Evolutionary conservation across 2,888 invertebrate species (phyloP).

Genomic region (Caenorhabditis panamensis): DNA sequence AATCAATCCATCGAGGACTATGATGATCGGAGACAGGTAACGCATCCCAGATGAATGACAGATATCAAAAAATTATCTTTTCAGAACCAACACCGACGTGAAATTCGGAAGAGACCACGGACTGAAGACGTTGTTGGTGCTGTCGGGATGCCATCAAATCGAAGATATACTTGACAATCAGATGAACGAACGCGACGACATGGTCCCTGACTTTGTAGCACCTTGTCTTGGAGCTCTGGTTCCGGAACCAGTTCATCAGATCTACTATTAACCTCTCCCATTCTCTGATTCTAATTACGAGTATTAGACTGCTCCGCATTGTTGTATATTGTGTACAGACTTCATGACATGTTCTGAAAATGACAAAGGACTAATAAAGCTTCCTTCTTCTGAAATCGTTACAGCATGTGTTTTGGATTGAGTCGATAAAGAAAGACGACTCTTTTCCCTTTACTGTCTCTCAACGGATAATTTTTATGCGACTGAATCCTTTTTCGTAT

Average conservation of each 20-base stretch:
- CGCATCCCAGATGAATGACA: background rate
- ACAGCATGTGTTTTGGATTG: too few relatives aligned
- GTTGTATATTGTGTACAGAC: background rate
- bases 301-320: background rate
- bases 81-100: conserved; percentile 89
- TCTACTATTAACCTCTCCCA: conserved; percentile 1
- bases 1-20: conserved; percentile 88
- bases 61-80: conserved; percentile 16
- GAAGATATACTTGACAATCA: conserved; percentile 76
- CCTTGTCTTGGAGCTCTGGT: conserved; percentile 76
- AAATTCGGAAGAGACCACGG: conserved; percentile 91
- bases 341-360: background rate
- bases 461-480: too few relatives aligned
- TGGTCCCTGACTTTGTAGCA: conserved; percentile 80
- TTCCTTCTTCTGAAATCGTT: too few relatives aligned
- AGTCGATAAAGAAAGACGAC: too few relatives aligned
- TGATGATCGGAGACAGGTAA: conserved; percentile 94
- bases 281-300: background rate
- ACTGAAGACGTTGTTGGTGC: conserved; percentile 90
- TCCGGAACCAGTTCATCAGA: conserved; percentile 43
- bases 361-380: too few relatives aligned
- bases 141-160: conserved; percentile 78
- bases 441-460: too few relatives aligned
- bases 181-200: conserved; percentile 73
- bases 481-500: too few relatives aligned